A percentile compares a stretch with the other conserved stretches of the same genome.
Conservation (phyloP, 2,888 invertebrate genomes). For the Teleiodes luculella region DNA sequence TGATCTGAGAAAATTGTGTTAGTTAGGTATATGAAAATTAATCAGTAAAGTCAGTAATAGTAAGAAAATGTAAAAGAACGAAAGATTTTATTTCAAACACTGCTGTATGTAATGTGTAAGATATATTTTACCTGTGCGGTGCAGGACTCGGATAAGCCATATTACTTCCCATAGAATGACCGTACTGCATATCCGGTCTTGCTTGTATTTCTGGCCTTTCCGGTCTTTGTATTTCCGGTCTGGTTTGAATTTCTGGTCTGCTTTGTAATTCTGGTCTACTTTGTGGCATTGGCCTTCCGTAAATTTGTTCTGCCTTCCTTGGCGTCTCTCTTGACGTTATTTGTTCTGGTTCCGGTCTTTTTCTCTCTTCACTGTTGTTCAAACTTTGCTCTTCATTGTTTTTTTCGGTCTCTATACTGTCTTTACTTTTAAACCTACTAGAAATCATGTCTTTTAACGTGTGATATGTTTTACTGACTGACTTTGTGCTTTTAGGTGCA, state of each 20-base stretch:
- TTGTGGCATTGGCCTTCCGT: constrained; percentile 79
- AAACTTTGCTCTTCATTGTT: constrained; percentile 70
- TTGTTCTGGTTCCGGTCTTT: constrained; percentile 62
- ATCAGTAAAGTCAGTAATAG: neutral
- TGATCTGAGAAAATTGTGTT: neutral
- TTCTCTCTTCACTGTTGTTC: constrained; percentile 81
- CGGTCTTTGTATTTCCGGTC: constrained; percentile 45
- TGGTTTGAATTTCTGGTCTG: constrained; percentile 10
- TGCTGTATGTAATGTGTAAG: neutral
- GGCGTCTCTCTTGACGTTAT: constrained; percentile 37
- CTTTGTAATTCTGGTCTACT: constrained; percentile 45
- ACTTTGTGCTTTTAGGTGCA: constrained; percentile 78
- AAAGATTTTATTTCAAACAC: neutral
- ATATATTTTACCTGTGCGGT: constrained; percentile 56
- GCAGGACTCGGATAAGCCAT: constrained; percentile 70
- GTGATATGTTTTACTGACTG: constrained; percentile 88
- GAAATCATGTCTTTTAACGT: constrained; percentile 91
- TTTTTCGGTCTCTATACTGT: constrained; percentile 76
- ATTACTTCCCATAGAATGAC: constrained; percentile 59
- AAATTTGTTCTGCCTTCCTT: constrained; percentile 60
- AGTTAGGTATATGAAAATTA: neutral
- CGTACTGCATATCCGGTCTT: constrained; percentile 47
- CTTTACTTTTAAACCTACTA: constrained; percentile 84
- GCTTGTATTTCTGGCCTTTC: constrained; percentile 62
- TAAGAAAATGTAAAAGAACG: neutral